Conservation (phyloP, 2,888 invertebrate genomes). For the Neoitamus cyanurus region DNA sequence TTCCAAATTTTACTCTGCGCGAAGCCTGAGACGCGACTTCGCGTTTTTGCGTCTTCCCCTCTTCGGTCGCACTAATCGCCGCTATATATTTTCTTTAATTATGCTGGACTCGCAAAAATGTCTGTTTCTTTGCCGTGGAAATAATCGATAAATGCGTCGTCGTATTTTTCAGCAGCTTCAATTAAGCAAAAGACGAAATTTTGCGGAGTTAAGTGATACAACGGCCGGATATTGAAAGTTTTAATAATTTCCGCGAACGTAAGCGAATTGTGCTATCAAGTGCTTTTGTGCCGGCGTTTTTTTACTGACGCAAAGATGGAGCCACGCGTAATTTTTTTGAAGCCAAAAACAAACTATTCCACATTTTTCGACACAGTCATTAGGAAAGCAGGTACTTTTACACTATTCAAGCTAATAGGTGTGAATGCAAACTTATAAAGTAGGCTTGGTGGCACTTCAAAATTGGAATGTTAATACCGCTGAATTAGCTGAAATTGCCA, state of each 20-base stretch:
- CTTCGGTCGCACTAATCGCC: neutral
- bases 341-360: slow-evolving; percentile 49
- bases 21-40: neutral
- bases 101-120: neutral
- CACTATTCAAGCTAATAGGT: neutral
- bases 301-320: slow-evolving; percentile 43
- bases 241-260: neutral
- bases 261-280: neutral
- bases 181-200: neutral
- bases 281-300: neutral
- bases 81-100: neutral
- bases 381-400: slow-evolving; percentile 7
- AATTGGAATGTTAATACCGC: too few relatives aligned
- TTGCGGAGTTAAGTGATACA: neutral
- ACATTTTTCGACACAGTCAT: neutral
- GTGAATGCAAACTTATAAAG: neutral
- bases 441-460: neutral
- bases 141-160: neutral
- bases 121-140: neutral
- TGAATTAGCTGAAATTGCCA: too few relatives aligned
- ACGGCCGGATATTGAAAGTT: neutral
- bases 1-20: neutral
- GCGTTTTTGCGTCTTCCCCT: neutral
- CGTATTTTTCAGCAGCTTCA: neutral
- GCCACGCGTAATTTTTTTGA: slow-evolving; percentile 51